phyloP scores from a whole-genome alignment of 2,888 invertebrate genomes.

The Leistus spinibarbis region DNA sequence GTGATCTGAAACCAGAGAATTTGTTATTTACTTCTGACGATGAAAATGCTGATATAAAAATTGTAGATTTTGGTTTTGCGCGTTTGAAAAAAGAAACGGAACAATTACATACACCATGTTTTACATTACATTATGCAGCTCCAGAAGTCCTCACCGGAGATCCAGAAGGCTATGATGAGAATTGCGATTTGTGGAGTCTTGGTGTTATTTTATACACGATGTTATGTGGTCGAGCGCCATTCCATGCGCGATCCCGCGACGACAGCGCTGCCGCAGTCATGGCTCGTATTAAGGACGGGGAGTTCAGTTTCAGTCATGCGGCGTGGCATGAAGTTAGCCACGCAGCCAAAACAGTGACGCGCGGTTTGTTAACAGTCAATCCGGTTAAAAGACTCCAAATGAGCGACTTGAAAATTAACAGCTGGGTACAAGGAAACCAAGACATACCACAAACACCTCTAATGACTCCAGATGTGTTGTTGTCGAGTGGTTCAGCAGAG shows the following conservation, averaged over 20 bases:
- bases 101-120: slow-evolving; percentile 83
- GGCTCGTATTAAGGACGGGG: slow-evolving; percentile 78
- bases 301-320: slow-evolving; percentile 73
- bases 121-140: slow-evolving; percentile 92
- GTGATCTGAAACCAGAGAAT: slow-evolving; percentile 94
- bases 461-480: slow-evolving; percentile 67
- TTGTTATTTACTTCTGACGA: slow-evolving; percentile 67
- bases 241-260: slow-evolving; percentile 70
- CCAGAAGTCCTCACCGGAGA: slow-evolving; percentile 82
- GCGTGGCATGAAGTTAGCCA: slow-evolving; percentile 76
- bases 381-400: slow-evolving; percentile 74
- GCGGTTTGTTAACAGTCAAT: slow-evolving; percentile 79
- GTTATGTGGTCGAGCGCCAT: slow-evolving; percentile 87
- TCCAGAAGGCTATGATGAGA: slow-evolving; percentile 81
- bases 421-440: slow-evolving; percentile 65
- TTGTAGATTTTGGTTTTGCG: slow-evolving; percentile 97
- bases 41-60: slow-evolving; percentile 72
- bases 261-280: slow-evolving; percentile 80
- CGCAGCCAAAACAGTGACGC: slow-evolving; percentile 76
- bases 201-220: slow-evolving; percentile 82
- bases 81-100: slow-evolving; percentile 70
- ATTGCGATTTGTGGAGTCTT: slow-evolving; percentile 95
- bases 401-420: slow-evolving; percentile 68
- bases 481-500: slow-evolving; percentile 59
- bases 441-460: slow-evolving; percentile 62